phyloP scores from a whole-genome alignment of 2,797 vertebrate species.

The Steatocranus sp. region DNA sequence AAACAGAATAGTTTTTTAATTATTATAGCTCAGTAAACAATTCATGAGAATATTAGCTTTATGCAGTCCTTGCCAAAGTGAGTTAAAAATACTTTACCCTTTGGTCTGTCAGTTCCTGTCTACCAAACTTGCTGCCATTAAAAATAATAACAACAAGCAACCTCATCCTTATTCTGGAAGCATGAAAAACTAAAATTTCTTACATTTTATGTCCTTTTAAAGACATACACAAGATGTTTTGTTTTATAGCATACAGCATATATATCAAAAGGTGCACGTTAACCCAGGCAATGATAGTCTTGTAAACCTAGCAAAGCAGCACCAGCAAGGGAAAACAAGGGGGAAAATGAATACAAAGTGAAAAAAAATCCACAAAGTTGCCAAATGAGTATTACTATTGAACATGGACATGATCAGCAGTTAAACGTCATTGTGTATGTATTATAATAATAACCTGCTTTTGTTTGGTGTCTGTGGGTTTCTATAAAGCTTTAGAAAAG shows the following conservation, averaged over 20 bases:
- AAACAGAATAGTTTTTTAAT: not conserved
- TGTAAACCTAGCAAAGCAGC: not conserved
- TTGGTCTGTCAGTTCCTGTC: not conserved
- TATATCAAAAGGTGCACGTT: not conserved
- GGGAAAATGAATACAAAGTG: rapidly evolving
- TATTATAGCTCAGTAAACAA: not conserved
- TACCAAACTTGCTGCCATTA: not conserved
- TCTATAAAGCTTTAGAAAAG: not conserved
- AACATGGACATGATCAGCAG: not conserved
- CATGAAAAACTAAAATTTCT: not conserved
- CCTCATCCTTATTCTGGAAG: not conserved
- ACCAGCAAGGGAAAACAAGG: not conserved
- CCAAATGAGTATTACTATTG: rapidly evolving
- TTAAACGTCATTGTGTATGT: not conserved
- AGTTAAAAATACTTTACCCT: not conserved
- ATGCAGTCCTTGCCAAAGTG: not conserved
- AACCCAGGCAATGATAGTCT: not conserved
- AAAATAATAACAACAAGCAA: not conserved
- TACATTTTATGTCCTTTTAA: not conserved
- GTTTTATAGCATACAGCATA: not conserved
- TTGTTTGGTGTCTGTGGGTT: not conserved
- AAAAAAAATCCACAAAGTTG: not conserved
- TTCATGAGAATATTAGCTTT: not conserved
- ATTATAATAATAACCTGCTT: not conserved
- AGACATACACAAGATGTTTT: not conserved